A percentile compares a stretch with the other conserved stretches of the same genome.
These are phyloP conservation scores for Blastomussa wellsi DNA, from an alignment of 92 coral and sea anemone genomes.

Conservation along the genomic window DNA sequence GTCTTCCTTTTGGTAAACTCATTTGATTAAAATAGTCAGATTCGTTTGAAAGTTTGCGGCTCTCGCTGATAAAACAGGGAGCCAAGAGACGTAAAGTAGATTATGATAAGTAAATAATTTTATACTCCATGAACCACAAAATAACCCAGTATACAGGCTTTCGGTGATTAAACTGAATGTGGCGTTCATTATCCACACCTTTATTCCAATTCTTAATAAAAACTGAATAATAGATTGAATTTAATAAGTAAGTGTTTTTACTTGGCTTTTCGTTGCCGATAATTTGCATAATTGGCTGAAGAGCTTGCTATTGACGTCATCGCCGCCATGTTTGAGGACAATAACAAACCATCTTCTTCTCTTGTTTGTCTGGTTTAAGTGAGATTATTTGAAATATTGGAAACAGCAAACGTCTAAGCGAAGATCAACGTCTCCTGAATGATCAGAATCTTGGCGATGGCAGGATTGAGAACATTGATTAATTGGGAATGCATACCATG, in stretches of 20 bases:
- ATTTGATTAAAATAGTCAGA: neutral
- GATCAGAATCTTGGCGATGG: neutral
- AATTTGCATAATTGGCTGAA: neutral
- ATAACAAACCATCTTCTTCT: too few relatives aligned
- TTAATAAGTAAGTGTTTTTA: too few relatives aligned
- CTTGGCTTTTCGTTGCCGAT: neutral
- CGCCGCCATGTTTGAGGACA: too few relatives aligned
- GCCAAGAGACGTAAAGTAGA: neutral
- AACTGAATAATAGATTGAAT: neutral
- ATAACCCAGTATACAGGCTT: neutral
- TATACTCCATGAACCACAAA: neutral
- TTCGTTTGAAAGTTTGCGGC: neutral
- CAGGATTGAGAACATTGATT: neutral
- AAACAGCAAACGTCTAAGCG: too few relatives aligned
- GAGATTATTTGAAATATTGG: neutral
- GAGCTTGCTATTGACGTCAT: too few relatives aligned
- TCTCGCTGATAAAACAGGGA: neutral
- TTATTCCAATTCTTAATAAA: neutral
- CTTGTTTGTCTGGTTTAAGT: neutral
- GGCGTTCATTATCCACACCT: neutral
- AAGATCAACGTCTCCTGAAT: neutral
- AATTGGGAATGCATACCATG: too few relatives aligned
- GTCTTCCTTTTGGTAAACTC: neutral
- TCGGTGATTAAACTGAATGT: neutral
- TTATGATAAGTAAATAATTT: neutral